Base-by-base conservation (phyloP, 2,113 vertebrate genomes). In the Lepisosteus osseus region DNA sequence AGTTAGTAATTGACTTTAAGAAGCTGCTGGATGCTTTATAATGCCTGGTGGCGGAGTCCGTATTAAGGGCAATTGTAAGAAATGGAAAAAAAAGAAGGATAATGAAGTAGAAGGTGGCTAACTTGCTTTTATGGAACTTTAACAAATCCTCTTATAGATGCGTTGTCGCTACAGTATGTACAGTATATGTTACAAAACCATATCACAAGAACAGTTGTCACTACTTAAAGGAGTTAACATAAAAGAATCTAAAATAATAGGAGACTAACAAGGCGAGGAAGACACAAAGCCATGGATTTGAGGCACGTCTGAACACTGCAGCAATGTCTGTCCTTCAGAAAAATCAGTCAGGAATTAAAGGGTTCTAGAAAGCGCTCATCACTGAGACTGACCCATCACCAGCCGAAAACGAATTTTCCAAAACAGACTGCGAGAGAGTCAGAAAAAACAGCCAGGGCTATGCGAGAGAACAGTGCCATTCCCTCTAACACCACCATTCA, bases 1-100 rank as follows among this genome's bases (percentile, higher is more conserved):
- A 29, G 51, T 42, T 41, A 56, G 72, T 51, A 73, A 44, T 44
- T 59, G 72, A 47, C n/a, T 61, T 73, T 45, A 67, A 73, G 12
- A 45, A 67, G 55, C 64, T 15, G 57, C 9, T 29, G 47, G 29
- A 13, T 59, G 65, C n/a, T 51, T 9, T 42, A 72, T 51, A 56
- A 56, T 57, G 54, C 54, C 54, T 56, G 12, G 29, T 15, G 54
- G 61, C 51, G 40, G 14, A 12, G 62, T 44, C 62, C n/a, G n/a
- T 65, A 65, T 65, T 43, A 65, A 41, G 12, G 70, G 29, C 17
- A 7, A 3, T 3, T 11, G 3, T 6, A 3, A 3, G 43, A 65
- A 57, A 65, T 45, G 5, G 9, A 54, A 43, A 45, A 44, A 70
- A 14, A 59, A 29, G 8, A 11, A 11, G 51, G 14, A 12, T n/a